phyloP scores from a whole-genome alignment of 2,113 vertebrate species.

The Rana temporaria region DNA sequence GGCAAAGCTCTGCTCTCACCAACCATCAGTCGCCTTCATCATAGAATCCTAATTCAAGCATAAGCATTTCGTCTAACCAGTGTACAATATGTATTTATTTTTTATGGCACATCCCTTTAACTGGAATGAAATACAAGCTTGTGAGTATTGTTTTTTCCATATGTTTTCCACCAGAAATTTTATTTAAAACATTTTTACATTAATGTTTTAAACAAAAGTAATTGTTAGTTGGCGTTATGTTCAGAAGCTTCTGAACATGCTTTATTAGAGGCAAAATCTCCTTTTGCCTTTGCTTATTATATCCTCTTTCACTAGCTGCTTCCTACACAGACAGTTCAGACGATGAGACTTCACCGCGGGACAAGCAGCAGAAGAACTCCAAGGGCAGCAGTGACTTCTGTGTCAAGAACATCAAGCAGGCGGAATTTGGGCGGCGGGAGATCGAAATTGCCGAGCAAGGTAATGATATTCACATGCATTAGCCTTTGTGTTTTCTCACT shows the following conservation, averaged over 20 bases:
- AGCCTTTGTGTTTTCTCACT: too few relatives aligned
- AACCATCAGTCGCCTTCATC: too few relatives aligned
- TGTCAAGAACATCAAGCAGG: slow-evolving; percentile 98
- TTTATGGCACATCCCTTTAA: too few relatives aligned
- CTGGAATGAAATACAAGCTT: too few relatives aligned
- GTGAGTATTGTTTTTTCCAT: too few relatives aligned
- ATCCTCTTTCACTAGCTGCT: slow-evolving; percentile 79
- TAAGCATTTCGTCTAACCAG: too few relatives aligned
- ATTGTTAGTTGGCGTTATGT: neutral
- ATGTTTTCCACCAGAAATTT: too few relatives aligned
- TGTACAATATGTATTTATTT: too few relatives aligned
- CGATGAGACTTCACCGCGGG: slow-evolving; percentile 94
- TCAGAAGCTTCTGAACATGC: slow-evolving; percentile 6
- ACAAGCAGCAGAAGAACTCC: slow-evolving; percentile 98
- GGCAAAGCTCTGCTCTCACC: too few relatives aligned
- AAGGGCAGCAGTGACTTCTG: slow-evolving; percentile 96
- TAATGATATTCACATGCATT: slow-evolving; percentile 52
- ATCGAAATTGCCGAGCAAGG: slow-evolving; percentile 98
- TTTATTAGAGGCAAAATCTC: slow-evolving; percentile 7
- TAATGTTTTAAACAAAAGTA: too few relatives aligned
- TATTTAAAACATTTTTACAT: too few relatives aligned
- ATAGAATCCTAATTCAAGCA: too few relatives aligned
- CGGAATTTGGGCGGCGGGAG: slow-evolving; percentile 95
- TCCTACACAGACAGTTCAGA: slow-evolving; percentile 98
- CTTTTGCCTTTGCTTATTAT: slow-evolving; percentile 31